A percentile compares a stretch with the other conserved stretches of the same genome.
phyloP scores from a whole-genome alignment of 2,888 invertebrate species.

The Apoderus coryli region DNA sequence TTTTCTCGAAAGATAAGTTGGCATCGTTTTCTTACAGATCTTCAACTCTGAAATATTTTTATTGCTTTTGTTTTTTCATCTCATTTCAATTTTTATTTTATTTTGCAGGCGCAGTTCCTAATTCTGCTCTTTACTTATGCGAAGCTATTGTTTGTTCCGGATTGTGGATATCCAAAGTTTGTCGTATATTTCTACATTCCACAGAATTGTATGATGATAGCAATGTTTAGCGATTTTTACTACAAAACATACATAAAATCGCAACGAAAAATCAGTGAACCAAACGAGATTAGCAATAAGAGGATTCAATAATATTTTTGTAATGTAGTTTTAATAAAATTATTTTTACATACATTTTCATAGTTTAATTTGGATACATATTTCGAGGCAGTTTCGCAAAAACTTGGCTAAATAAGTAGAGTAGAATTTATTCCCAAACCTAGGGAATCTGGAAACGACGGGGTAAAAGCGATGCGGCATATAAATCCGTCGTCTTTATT shows the following conservation, averaged over 20 bases:
- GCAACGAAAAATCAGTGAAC: constrained; percentile 17
- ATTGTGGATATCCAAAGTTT: constrained; percentile 46
- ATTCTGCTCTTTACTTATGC: constrained; percentile 41
- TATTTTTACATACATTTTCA: no score
- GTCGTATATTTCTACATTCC: constrained; percentile 40
- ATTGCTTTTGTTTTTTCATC: not conserved
- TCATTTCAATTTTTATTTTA: constrained; percentile 7
- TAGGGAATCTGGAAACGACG: no score
- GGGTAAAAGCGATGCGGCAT: no score
- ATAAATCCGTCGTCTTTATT: no score
- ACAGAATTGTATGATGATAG: constrained; percentile 50
- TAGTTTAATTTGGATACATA: no score
- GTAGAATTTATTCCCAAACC: no score
- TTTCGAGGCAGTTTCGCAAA: no score
- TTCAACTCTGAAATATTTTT: constrained; percentile 1
- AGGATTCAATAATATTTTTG: no score
- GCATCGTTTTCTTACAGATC: constrained; percentile 1
- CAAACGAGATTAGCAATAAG: constrained; percentile 5
- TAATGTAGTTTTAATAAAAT: no score
- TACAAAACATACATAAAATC: constrained; percentile 40
- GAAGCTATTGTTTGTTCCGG: constrained; percentile 32
- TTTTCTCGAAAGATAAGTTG: no score
- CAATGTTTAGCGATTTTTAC: constrained; percentile 54
- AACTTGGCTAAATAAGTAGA: no score
- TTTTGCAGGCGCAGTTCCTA: constrained; percentile 47